phyloP scores from a whole-genome alignment of 1,140 invertebrate genomes.

The Leptinotarsa lineolata region DNA sequence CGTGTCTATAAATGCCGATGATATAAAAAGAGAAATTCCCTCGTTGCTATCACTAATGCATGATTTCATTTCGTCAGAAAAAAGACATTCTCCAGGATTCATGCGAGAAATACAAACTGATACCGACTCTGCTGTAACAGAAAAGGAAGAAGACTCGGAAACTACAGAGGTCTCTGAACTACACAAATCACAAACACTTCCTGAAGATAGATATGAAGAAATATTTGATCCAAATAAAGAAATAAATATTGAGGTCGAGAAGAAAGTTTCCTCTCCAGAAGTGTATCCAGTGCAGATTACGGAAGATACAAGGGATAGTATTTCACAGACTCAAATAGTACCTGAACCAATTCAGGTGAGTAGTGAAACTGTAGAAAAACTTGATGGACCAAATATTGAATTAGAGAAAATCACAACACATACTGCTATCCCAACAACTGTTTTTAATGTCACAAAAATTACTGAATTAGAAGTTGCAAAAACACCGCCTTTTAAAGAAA shows the following conservation, averaged over 20 bases:
- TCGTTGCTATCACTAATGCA: neutral
- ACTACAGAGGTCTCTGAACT: neutral
- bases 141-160: neutral
- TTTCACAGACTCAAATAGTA: too few species aligned
- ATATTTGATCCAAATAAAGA: too few species aligned
- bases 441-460: neutral
- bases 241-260: too few species aligned
- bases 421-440: too few species aligned
- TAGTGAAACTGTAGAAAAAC: neutral
- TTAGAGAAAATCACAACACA: neutral
- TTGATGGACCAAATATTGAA: neutral
- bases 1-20: neutral
- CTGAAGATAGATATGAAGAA: too few species aligned
- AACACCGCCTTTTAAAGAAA: constrained; percentile 13
- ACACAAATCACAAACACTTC: neutral
- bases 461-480: neutral
- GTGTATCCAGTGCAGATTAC: too few species aligned
- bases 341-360: too few species aligned
- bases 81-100: neutral
- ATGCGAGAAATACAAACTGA: neutral
- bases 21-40: neutral
- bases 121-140: neutral
- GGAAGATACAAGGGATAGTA: too few species aligned
- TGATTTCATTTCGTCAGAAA: neutral
- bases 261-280: too few species aligned